Base-by-base conservation (phyloP, 2,113 vertebrate species). In the Colossoma macropomum region DNA sequence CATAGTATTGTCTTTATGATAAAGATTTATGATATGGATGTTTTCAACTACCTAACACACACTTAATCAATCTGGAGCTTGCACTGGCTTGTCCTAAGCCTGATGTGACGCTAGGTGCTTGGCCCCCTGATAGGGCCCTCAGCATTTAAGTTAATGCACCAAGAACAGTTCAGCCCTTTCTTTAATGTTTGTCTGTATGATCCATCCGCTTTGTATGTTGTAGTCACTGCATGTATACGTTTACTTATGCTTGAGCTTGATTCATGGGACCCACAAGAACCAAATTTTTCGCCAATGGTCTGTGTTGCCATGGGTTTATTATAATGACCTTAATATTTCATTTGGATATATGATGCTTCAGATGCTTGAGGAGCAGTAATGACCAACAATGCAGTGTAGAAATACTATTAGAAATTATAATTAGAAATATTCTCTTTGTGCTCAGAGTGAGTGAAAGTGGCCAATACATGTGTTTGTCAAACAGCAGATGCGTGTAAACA, bases 401-500 rank as follows among this genome's bases (percentile, higher is more conserved):
- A 15, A 48, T 66, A 27, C 6, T 16, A 1, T 17, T 11, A 45
- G 10, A 45, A 11, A 52, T 9, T 17, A 52, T 9, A 3, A 52
- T 17, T 59, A n/a, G 21, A n/a, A 15, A 59, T 59, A 59, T 59
- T 9, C 54, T 21, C 2, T 16, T 38, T 79, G 45, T 72, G 54
- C 25, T 38, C 11, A 32, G n/a, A n/a, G 25, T 13, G 41, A 13
- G 66, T 72, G 25, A 34, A 5, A 13, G 19, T 48, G 65, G 30
- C 28, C 5, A 80, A 32, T 9, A 60, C 32, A 5, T 52, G 79
- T 84, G 86, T 87, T 84, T 87, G 82, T 87, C 78, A 38, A 69
- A 54, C 60, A 78, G 82, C 79, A 84, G 54, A 84, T 82, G 78
- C 74, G 52, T 52, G 48, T 66, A 48, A 34, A 45, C 2, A 9